These are phyloP conservation scores for Paracyclopina nana DNA, from an alignment of 1,140 invertebrate genomes.

Conservation along the genomic window DNA sequence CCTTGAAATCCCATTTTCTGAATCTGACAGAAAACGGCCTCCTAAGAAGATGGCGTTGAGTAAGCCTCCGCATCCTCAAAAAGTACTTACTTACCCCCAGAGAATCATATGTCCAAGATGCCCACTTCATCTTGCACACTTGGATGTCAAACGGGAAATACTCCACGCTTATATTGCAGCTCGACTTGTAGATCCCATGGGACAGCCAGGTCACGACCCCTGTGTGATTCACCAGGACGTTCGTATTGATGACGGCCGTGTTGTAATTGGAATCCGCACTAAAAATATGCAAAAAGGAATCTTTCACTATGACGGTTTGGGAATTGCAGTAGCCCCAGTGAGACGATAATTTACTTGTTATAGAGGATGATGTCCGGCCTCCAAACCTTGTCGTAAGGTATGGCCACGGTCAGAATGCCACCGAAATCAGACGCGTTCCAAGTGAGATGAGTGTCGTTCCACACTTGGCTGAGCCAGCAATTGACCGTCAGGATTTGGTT, in stretches of 20 bases:
- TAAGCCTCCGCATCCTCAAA: no score
- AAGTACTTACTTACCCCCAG: constrained; percentile 71
- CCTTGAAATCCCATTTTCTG: no score
- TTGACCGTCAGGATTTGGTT: constrained; percentile 61
- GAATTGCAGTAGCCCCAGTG: no score
- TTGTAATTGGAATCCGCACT: constrained; percentile 62
- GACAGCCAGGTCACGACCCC: constrained; percentile 57
- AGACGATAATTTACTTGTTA: constrained; percentile 76
- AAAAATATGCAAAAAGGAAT: constrained; percentile 22
- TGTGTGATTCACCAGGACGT: constrained; percentile 48
- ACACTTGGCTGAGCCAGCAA: constrained; percentile 70
- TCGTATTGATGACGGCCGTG: constrained; percentile 55
- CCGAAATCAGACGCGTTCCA: constrained; percentile 74
- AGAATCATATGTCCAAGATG: constrained; percentile 89
- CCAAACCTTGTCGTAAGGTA: constrained; percentile 42
- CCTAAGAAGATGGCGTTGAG: no score
- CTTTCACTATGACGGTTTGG: no score
- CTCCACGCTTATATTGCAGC: constrained; percentile 74
- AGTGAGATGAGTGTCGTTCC: constrained; percentile 65
- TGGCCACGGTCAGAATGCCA: constrained; percentile 51
- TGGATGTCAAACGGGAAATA: constrained; percentile 89
- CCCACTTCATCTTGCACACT: constrained; percentile 76
- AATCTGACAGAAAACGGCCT: no score
- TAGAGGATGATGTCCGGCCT: constrained; percentile 66
- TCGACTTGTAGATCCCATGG: constrained; percentile 63